These are phyloP conservation scores for Archocentrus centrarchus DNA, from an alignment of 2,113 vertebrate genomes.

Conservation along the genomic window DNA sequence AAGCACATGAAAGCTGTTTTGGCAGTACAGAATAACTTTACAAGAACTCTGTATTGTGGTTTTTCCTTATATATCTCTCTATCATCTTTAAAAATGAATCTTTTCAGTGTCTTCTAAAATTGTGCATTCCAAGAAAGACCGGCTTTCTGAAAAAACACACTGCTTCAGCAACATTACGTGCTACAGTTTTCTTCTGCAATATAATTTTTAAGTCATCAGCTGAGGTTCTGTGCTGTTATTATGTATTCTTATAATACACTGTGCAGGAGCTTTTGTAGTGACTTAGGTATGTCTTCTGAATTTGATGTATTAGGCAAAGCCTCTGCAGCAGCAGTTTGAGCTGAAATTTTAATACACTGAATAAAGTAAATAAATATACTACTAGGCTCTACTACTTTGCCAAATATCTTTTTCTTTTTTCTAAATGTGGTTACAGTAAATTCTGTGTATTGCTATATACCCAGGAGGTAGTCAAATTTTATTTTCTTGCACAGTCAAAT, in stretches of 20 bases:
- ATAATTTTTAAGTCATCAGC: constrained; percentile 11
- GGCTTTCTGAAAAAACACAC: not conserved
- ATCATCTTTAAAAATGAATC: not conserved
- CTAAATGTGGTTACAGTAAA: not conserved
- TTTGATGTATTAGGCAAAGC: not conserved
- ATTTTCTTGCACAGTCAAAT: not conserved
- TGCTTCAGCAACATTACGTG: not conserved
- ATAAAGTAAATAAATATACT: not conserved
- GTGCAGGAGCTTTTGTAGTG: not conserved
- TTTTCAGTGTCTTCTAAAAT: not conserved
- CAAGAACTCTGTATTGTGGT: too few relatives aligned
- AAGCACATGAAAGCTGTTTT: not conserved
- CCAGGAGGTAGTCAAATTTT: not conserved
- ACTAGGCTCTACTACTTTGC: not conserved
- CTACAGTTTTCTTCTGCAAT: not conserved
- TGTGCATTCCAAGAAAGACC: not conserved
- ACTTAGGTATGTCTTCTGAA: not conserved
- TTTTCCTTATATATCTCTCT: not conserved
- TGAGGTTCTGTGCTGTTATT: not conserved
- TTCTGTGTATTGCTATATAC: not conserved
- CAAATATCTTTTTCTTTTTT: not conserved
- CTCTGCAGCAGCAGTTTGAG: not conserved
- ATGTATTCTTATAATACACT: not conserved
- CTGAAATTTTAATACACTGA: not conserved
- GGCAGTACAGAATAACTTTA: not conserved